Percentiles rank a stretch among this genome's conserved stretches.
These are phyloP conservation scores for Rattus rattus DNA, from an alignment of 2,113 vertebrate species.

Conservation along the genomic window DNA sequence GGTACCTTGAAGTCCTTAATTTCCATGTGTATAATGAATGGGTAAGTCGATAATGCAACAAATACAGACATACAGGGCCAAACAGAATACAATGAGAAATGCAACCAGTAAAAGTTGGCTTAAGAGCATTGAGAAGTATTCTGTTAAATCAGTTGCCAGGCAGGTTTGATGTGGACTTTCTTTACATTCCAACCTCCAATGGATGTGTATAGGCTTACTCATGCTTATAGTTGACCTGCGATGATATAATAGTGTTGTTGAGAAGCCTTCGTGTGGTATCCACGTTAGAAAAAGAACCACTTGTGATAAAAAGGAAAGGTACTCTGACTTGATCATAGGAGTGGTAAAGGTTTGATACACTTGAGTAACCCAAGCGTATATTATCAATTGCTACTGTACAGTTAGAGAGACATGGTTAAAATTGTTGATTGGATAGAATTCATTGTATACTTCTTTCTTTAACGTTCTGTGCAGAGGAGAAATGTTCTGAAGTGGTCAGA, in stretches of 20 bases:
- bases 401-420: neutral
- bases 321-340: slow-evolving; percentile 63
- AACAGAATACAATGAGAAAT: neutral
- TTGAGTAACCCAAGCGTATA: neutral
- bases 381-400: slow-evolving; percentile 61
- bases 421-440: neutral
- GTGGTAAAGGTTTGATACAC: slow-evolving; percentile 1
- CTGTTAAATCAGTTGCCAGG: neutral
- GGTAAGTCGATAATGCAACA: neutral
- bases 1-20: neutral
- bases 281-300: slow-evolving; percentile 55
- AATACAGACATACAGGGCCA: neutral
- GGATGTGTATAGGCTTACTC: neutral
- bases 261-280: neutral
- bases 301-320: slow-evolving; percentile 16
- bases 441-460: neutral
- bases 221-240: neutral
- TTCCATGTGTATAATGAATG: neutral
- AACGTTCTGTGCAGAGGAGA: neutral
- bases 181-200: neutral
- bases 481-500: neutral
- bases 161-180: neutral
- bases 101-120: neutral
- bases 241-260: neutral
- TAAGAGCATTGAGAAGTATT: neutral